A percentile compares a stretch with the other conserved stretches of the same genome.
These are phyloP conservation scores for Petaurus breviceps DNA, from an alignment of 2,113 vertebrate genomes.

Conservation along the genomic window DNA sequence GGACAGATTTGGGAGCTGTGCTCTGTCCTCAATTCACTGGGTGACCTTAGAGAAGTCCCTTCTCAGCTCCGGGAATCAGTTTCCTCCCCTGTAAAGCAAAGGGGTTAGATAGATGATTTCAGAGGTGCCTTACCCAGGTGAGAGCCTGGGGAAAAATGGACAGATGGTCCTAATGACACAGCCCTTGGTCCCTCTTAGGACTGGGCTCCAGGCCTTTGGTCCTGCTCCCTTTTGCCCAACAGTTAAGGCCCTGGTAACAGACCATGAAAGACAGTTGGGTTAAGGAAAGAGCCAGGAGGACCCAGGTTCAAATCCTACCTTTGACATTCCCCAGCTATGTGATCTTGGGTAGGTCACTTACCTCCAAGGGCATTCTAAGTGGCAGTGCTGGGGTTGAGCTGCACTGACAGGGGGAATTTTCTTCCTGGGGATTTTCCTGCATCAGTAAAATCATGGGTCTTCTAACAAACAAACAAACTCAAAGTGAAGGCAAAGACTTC, in stretches of 20 bases:
- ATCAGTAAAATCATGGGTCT: background rate
- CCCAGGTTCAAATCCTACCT: too few species aligned
- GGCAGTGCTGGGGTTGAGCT: background rate
- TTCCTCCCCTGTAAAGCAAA: background rate
- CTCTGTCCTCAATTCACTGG: background rate
- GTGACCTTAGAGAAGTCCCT: background rate
- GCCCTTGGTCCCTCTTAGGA: background rate
- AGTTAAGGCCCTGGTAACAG: background rate
- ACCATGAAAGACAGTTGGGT: background rate
- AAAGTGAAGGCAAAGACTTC: background rate
- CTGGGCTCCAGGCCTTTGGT: background rate
- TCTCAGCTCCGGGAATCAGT: background rate
- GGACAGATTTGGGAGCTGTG: background rate
- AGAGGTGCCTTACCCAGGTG: background rate
- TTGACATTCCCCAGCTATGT: too few species aligned
- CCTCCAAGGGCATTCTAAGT: background rate
- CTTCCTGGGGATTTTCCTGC: background rate
- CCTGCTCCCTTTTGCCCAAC: background rate
- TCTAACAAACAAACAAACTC: background rate
- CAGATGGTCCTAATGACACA: background rate
- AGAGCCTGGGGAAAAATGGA: background rate
- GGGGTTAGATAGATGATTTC: background rate
- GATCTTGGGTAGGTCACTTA: background rate
- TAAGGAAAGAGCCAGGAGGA: too few species aligned
- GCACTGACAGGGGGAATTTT: too few species aligned